These are phyloP conservation scores for Sussaba pulchella DNA, from an alignment of 2,888 invertebrate genomes.

Conservation along the genomic window DNA sequence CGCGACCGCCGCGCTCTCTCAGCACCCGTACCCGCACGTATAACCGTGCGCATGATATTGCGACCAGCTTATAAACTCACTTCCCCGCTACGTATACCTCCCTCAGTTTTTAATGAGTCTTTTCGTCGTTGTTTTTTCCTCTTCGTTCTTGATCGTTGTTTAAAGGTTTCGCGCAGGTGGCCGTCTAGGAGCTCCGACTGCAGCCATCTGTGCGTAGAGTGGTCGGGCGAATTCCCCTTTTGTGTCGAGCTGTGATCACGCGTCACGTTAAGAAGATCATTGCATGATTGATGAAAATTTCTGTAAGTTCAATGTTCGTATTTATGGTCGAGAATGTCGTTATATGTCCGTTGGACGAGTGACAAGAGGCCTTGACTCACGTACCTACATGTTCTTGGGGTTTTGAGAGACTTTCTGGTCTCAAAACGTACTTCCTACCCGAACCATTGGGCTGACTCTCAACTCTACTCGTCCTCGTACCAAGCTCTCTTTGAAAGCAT, in stretches of 20 bases:
- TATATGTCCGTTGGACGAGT: not conserved
- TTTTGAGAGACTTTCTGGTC: not conserved
- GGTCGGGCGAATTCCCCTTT: not conserved
- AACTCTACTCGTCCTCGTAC: conserved; percentile 27
- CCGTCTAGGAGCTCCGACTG: conserved; percentile 8
- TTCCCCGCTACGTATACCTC: conserved; percentile 12
- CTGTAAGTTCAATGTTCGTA: not conserved
- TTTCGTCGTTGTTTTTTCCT: conserved; percentile 32
- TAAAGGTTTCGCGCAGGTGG: conserved; percentile 29
- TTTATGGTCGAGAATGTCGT: not conserved
- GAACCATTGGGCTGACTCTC: not conserved
- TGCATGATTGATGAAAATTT: not conserved
- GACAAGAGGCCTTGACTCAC: not conserved
- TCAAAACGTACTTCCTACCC: not conserved
- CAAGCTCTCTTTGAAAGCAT: conserved; percentile 39
- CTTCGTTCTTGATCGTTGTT: conserved; percentile 52
- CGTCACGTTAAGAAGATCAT: conserved; percentile 14
- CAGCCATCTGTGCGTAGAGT: not conserved
- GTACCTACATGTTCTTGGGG: not conserved
- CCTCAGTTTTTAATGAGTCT: conserved; percentile 39
- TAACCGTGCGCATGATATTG: conserved; percentile 42
- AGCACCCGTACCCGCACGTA: conserved; percentile 7
- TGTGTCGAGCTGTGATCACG: not conserved
- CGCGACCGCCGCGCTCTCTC: conserved; percentile 23
- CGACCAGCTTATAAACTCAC: conserved; percentile 45